phyloP scores from a whole-genome alignment of 2,888 invertebrate species.

The Xylophagus ater region DNA sequence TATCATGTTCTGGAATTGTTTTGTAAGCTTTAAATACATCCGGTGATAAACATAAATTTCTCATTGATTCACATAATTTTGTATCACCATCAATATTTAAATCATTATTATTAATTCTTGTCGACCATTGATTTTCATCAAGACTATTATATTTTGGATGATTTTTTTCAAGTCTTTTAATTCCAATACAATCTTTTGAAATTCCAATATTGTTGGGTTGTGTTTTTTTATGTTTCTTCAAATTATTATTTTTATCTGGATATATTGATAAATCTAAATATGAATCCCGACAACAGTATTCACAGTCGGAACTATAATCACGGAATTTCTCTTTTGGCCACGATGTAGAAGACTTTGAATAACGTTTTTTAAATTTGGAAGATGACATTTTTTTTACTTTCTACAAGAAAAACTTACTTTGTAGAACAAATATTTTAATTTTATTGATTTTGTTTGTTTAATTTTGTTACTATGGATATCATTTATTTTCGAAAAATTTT shows the following conservation, averaged over 20 bases:
- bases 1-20: constrained; percentile 33
- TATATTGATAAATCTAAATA: constrained; percentile 1
- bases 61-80: constrained; percentile 32
- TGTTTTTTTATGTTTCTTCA: constrained; percentile 6
- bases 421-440: no score
- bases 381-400: no score
- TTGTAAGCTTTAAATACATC: constrained; percentile 30
- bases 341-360: no score
- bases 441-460: no score
- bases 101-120: no score
- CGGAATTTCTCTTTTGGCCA: neutral
- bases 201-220: neutral
- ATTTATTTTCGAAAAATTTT: no score
- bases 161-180: neutral
- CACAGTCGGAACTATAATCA: constrained; percentile 8
- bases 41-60: constrained; percentile 32
- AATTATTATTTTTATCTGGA: neutral
- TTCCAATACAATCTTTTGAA: constrained; percentile 1
- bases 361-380: no score
- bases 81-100: constrained; percentile 4
- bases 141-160: neutral
- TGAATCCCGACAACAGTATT: constrained; percentile 9
- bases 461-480: no score
- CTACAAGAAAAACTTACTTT: no score
- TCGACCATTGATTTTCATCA: no score